These are phyloP conservation scores for Chelmon rostratus DNA, from an alignment of 2,797 vertebrate species.

Conservation along the genomic window DNA sequence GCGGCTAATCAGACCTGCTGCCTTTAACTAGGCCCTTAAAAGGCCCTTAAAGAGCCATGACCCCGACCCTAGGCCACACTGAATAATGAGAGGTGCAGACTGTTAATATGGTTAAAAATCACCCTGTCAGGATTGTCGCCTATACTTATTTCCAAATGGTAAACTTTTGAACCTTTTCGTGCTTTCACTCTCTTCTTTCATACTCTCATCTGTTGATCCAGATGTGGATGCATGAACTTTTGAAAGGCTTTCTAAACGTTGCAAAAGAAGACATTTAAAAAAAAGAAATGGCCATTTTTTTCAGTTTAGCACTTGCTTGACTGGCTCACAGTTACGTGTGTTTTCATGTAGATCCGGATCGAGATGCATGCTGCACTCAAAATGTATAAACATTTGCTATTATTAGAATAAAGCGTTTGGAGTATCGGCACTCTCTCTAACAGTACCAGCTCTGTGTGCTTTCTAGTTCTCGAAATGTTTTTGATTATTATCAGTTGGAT, in stretches of 20 bases:
- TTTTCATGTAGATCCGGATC: not conserved
- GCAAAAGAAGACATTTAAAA: not conserved
- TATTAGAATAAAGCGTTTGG: not conserved
- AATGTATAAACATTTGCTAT: not conserved
- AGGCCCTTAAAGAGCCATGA: conserved; percentile 47
- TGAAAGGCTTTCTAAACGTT: not conserved
- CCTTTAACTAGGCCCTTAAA: conserved; percentile 57
- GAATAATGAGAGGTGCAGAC: conserved; percentile 41
- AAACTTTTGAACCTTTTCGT: conserved; percentile 6
- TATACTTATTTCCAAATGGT: conserved; percentile 27
- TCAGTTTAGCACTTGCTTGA: not conserved
- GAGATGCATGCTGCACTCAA: not conserved
- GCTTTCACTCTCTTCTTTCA: not conserved
- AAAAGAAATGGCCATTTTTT: not conserved
- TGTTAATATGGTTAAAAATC: conserved; percentile 53
- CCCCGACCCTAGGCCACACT: conserved; percentile 10
- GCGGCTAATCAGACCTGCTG: conserved; percentile 44
- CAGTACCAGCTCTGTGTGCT: not conserved
- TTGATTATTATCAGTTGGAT: conserved; percentile 57
- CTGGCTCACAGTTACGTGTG: not conserved
- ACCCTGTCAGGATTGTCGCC: conserved; percentile 16
- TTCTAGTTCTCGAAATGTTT: conserved; percentile 36
- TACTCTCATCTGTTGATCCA: not conserved
- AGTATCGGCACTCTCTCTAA: not conserved
- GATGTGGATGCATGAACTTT: not conserved